These are phyloP conservation scores for Synanceia verrucosa DNA, from an alignment of 2,797 vertebrate species.

Conservation along the genomic window DNA sequence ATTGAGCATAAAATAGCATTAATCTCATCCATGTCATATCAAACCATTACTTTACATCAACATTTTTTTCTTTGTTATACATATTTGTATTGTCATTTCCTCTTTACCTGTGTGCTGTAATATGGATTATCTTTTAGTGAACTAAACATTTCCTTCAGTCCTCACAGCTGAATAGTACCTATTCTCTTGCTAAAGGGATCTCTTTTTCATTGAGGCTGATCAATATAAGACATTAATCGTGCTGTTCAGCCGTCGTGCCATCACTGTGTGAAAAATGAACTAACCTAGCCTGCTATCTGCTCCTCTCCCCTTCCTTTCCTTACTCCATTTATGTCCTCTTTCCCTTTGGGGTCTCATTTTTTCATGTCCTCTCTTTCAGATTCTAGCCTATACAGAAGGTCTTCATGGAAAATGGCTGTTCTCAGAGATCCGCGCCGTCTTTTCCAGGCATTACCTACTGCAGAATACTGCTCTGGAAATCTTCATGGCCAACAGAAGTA, in stretches of 20 bases:
- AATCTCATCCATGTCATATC: conserved; percentile 2
- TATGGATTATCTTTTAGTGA: conserved; percentile 83
- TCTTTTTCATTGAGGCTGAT: conserved; percentile 84
- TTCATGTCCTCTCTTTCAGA: conserved; percentile 74
- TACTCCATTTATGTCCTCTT: background rate
- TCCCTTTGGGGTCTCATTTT: background rate
- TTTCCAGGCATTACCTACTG: conserved; percentile 95
- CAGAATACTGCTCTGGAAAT: conserved; percentile 98
- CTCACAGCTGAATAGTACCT: conserved; percentile 66
- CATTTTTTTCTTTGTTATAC: background rate
- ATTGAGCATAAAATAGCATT: conserved; percentile 36
- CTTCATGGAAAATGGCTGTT: conserved; percentile 99
- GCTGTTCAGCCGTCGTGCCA: conserved; percentile 46
- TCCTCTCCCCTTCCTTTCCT: background rate
- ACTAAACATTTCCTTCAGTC: conserved; percentile 64
- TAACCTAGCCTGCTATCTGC: conserved; percentile 18
- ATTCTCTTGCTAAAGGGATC: conserved; percentile 82
- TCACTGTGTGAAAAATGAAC: conserved; percentile 79
- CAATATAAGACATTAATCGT: conserved; percentile 87
- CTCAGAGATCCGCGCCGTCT: conserved; percentile 93
- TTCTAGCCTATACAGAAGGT: conserved; percentile 93
- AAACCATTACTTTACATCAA: background rate
- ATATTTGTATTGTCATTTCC: background rate
- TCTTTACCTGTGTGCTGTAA: conserved; percentile 45
- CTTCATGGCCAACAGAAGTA: conserved; percentile 99